These are phyloP conservation scores for Ataeniobius toweri DNA, from an alignment of 2,797 vertebrate genomes.

Conservation along the genomic window DNA sequence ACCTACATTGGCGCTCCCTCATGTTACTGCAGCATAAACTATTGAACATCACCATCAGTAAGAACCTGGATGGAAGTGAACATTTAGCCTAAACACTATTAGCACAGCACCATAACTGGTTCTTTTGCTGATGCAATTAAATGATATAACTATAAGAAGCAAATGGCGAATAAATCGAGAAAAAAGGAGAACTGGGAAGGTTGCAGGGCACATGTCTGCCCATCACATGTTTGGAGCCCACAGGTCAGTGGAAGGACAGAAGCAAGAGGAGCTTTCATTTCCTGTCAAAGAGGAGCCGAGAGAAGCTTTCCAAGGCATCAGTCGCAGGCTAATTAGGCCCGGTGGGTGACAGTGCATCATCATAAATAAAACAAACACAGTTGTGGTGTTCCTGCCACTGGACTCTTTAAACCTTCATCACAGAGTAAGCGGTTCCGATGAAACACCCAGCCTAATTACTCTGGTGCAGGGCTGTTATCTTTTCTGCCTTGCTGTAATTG, in stretches of 20 bases:
- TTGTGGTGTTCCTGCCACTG: slow-evolving; percentile 79
- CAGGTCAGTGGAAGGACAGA: slow-evolving; percentile 84
- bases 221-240: slow-evolving; percentile 55
- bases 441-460: slow-evolving; percentile 87
- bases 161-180: slow-evolving; percentile 23
- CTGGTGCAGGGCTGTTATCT: slow-evolving; percentile 76
- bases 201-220: slow-evolving; percentile 33
- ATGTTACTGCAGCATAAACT: slow-evolving; percentile 40
- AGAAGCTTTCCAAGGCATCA: slow-evolving; percentile 86
- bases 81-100: slow-evolving; percentile 34
- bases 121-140: slow-evolving; percentile 45
- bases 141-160: slow-evolving; percentile 23
- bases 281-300: slow-evolving; percentile 75
- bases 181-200: slow-evolving; percentile 7
- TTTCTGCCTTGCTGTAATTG: slow-evolving; percentile 77
- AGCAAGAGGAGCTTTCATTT: slow-evolving; percentile 78
- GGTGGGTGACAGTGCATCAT: slow-evolving; percentile 86
- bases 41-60: slow-evolving; percentile 41
- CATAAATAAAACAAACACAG: slow-evolving; percentile 92
- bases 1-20: slow-evolving; percentile 44
- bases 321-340: slow-evolving; percentile 92
- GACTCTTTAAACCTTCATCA: slow-evolving; percentile 83
- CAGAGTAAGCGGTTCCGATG: slow-evolving; percentile 78
- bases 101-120: slow-evolving; percentile 15
- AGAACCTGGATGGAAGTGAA: slow-evolving; percentile 28